A percentile compares a stretch with the other conserved stretches of the same genome.
These are phyloP conservation scores for Pseudomyrmex flavicornis DNA, from an alignment of 1,140 invertebrate genomes.

Conservation along the genomic window DNA sequence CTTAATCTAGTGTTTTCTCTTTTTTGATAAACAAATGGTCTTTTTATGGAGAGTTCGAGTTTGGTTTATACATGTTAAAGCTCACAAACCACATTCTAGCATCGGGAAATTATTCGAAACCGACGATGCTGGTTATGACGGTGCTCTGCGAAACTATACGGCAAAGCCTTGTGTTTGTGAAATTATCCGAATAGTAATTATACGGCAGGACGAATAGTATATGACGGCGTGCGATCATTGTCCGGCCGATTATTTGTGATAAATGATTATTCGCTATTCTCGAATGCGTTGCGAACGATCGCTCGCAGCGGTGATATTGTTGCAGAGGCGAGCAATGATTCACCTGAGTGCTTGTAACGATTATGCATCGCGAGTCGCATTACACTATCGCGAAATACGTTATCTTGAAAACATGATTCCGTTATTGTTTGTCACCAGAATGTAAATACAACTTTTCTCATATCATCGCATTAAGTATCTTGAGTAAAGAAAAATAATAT, in stretches of 20 bases:
- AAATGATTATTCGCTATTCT: slow-evolving; percentile 35
- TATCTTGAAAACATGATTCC: slow-evolving; percentile 17
- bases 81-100: not conserved
- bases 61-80: slow-evolving; percentile 17
- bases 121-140: not conserved
- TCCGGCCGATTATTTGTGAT: slow-evolving; percentile 40
- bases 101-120: slow-evolving; percentile 11
- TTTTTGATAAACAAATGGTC: not conserved
- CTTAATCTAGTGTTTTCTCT: not conserved
- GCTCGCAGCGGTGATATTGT: slow-evolving; percentile 23
- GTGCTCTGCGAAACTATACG: not conserved
- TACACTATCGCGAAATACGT: not conserved
- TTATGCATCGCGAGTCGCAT: not conserved
- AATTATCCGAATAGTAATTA: slow-evolving; percentile 53
- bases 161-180: slow-evolving; percentile 28
- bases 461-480: not conserved
- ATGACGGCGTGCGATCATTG: slow-evolving; percentile 22
- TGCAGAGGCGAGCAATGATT: slow-evolving; percentile 23
- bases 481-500: too few species aligned
- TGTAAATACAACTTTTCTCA: not conserved
- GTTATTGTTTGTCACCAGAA: not conserved
- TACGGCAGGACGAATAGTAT: slow-evolving; percentile 21
- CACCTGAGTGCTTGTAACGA: slow-evolving; percentile 14
- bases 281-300: not conserved
- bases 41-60: not conserved